phyloP scores from a whole-genome alignment of 2,888 invertebrate genomes.

The Himalopsyche tibetana region DNA sequence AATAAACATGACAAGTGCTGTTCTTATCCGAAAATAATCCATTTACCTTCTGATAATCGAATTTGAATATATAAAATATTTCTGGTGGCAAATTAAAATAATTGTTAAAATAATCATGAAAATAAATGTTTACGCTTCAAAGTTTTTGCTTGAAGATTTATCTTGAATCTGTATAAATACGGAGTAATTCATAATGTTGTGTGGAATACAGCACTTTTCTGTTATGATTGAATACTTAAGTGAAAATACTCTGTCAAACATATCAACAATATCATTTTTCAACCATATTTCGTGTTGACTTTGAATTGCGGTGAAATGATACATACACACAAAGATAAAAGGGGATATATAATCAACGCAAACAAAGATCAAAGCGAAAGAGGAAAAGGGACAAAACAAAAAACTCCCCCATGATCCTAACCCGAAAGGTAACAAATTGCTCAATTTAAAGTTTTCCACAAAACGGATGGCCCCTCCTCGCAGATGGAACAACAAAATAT shows the following conservation, averaged over 20 bases:
- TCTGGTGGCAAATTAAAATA: too few species aligned
- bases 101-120: too few species aligned
- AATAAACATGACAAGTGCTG: too few species aligned
- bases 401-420: background rate
- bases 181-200: too few species aligned
- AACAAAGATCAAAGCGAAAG: constrained; percentile 22
- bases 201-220: background rate
- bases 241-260: background rate
- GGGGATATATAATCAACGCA: constrained; percentile 17
- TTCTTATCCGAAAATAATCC: too few species aligned
- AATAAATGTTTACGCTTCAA: too few species aligned
- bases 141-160: too few species aligned
- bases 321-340: background rate
- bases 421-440: constrained; percentile 18
- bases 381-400: background rate
- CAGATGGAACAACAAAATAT: constrained; percentile 14
- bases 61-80: too few species aligned
- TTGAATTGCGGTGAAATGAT: background rate
- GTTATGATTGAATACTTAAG: background rate
- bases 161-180: too few species aligned
- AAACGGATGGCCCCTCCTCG: background rate
- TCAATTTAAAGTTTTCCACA: constrained; percentile 42
- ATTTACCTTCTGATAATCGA: too few species aligned
- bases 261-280: background rate
- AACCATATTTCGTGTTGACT: background rate